Evolutionary conservation across 1,140 invertebrate species (phyloP).

Genomic region (Mercenaria mercenaria): DNA sequence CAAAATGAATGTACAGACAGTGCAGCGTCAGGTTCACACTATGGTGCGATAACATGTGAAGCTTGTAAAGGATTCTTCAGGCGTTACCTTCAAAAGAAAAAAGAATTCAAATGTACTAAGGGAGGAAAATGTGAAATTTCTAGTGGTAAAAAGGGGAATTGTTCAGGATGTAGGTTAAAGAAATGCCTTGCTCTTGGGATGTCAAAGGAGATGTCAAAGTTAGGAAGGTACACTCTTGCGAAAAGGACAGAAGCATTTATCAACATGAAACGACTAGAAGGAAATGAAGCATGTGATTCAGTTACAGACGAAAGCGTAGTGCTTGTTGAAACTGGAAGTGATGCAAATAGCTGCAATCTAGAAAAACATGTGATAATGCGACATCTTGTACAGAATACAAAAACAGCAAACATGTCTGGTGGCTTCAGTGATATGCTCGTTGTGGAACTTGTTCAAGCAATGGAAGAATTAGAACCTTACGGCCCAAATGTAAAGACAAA

Average conservation of each 20-base stretch:
- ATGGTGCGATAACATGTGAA: too few species aligned
- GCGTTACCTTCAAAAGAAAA: slow-evolving; percentile 78
- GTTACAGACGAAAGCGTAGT: not conserved
- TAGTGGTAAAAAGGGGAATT: slow-evolving; percentile 74
- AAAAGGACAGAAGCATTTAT: slow-evolving; percentile 71
- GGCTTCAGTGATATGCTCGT: not conserved
- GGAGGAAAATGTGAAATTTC: slow-evolving; percentile 77
- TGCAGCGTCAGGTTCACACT: slow-evolving; percentile 85
- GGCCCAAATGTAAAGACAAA: slow-evolving; percentile 32
- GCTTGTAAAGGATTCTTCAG: too few species aligned
- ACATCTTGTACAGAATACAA: not conserved
- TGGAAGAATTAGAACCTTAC: slow-evolving; percentile 18
- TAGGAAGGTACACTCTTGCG: slow-evolving; percentile 71
- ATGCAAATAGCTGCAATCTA: too few species aligned
- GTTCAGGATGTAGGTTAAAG: slow-evolving; percentile 81
- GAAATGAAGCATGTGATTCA: slow-evolving; percentile 30
- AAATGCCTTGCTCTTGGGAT: slow-evolving; percentile 83
- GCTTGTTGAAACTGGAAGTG: not conserved
- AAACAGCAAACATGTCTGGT: not conserved
- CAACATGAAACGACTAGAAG: slow-evolving; percentile 59
- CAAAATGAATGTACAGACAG: not conserved
- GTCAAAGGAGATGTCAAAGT: slow-evolving; percentile 75
- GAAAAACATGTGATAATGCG: not conserved
- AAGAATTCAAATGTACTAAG: slow-evolving; percentile 76
- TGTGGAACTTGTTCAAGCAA: not conserved